phyloP scores from a whole-genome alignment of 2,888 invertebrate species.

The Cylindroiulus punctatus region DNA sequence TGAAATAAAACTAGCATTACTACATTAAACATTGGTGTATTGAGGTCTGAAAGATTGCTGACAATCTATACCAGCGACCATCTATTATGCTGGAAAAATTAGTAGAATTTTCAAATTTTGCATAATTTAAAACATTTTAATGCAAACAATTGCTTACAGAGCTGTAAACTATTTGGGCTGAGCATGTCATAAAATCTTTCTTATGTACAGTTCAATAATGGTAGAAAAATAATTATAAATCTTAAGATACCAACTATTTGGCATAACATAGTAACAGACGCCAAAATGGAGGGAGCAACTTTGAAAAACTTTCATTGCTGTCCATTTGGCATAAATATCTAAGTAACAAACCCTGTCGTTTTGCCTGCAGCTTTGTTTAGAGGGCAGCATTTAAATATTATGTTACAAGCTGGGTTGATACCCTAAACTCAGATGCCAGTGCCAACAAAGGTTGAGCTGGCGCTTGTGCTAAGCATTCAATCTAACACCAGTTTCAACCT shows the following conservation, averaged over 20 bases:
- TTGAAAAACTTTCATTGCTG: neutral
- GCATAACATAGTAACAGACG: neutral
- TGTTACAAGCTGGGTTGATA: neutral
- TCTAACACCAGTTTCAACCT: neutral
- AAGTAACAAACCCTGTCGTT: slow-evolving; percentile 30
- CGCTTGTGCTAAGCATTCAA: neutral
- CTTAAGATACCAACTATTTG: slow-evolving; percentile 17
- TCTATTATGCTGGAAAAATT: neutral
- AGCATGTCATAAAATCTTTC: slow-evolving; percentile 18
- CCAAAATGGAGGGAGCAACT: neutral
- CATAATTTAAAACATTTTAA: slow-evolving; percentile 33
- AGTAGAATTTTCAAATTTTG: neutral
- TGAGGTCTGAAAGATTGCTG: no score
- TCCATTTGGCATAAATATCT: slow-evolving; percentile 30
- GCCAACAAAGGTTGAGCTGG: neutral
- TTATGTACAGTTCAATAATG: neutral
- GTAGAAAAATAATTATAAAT: slow-evolving; percentile 40
- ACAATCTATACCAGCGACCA: no score
- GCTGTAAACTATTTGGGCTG: neutral
- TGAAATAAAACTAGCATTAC: slow-evolving; percentile 23
- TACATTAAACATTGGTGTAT: neutral
- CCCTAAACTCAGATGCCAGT: neutral
- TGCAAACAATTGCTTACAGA: neutral
- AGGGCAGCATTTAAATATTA: neutral
- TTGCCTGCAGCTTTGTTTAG: neutral